Evolutionary conservation across 2,113 vertebrate species (phyloP), one percentile per base, ranked within the genome.

Genomic region (Hyperopisus bebe): DNA sequence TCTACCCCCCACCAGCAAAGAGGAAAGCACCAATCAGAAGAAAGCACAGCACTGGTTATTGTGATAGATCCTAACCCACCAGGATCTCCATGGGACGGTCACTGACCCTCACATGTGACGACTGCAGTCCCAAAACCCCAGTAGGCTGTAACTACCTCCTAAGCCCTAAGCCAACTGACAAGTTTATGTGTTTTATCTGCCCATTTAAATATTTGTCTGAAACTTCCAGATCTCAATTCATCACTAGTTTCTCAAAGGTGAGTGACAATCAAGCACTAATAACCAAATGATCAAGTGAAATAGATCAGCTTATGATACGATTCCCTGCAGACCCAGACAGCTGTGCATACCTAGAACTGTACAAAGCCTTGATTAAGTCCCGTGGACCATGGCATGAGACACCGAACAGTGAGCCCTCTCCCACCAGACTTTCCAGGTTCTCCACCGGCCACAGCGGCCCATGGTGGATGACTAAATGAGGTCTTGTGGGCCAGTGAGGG

Each of bases 371-470:
- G 77, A 91, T 90, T 88, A 92, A 90, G 91, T 90, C 83, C 88
- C 51, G 53, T 84, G 91, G 92, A 93, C 91, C 90, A 93, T 93
- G 90, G 91, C 90, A 93, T 93, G 90, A 92, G 86, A 86, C 88
- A 92, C 90, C 90, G 91, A 90, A 91, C 90, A 88, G 88, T 17
- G 82, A 58, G 86, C 31, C 84, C 80, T n/a, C 21, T 88, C 55
- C 55, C 42, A 2, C 55, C 46, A 15, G 17, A 19, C 83, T 24
- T 44, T 82, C 39, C 27, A 35, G 27, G 27, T 5, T 21, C 31
- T 42, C 17, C 7, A 5, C 19, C 3, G 15, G 35, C 5, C 42
- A 83, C 5, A 39, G 80, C 13, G 70, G 42, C 17, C 6, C 77
- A 2, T 7, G 9, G 19, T 7, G 31, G 31, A 74, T 5, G 31